Evolutionary conservation across 2,888 invertebrate genomes (phyloP).

Genomic region (Elaeidobius kamerunicus): DNA sequence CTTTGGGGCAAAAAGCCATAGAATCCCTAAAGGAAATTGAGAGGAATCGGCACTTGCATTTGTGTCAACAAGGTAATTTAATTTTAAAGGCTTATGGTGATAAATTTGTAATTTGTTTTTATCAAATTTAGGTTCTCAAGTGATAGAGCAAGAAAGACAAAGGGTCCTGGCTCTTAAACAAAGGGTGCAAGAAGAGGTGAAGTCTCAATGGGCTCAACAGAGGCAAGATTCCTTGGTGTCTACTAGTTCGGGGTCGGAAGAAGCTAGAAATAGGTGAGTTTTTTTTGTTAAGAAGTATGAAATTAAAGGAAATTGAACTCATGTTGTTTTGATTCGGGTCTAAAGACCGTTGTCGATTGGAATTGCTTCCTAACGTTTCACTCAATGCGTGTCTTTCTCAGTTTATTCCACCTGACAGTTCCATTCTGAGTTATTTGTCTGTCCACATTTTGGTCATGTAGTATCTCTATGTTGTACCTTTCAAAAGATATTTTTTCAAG

Average conservation of each 20-base stretch:
- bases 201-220: slow-evolving; percentile 78
- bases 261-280: slow-evolving; percentile 22
- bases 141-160: slow-evolving; percentile 87
- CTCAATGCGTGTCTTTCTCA: neutral
- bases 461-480: too few relatives aligned
- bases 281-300: too few relatives aligned
- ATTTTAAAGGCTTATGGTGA: neutral
- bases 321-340: too few relatives aligned
- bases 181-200: slow-evolving; percentile 84
- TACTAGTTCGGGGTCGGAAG: slow-evolving; percentile 22
- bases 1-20: slow-evolving; percentile 72
- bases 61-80: slow-evolving; percentile 87
- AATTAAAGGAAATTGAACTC: neutral
- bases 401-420: too few relatives aligned
- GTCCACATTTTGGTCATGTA: too few relatives aligned
- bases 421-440: too few relatives aligned
- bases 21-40: slow-evolving; percentile 89
- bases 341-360: too few relatives aligned
- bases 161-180: slow-evolving; percentile 83
- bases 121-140: slow-evolving; percentile 69
- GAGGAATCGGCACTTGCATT: slow-evolving; percentile 77
- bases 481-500: too few relatives aligned
- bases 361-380: too few relatives aligned
- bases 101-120: neutral
- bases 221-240: slow-evolving; percentile 51